Percentiles rank a stretch among this genome's conserved stretches.
Conservation (phyloP, 2,797 vertebrate genomes). For the Borostomias antarcticus region DNA sequence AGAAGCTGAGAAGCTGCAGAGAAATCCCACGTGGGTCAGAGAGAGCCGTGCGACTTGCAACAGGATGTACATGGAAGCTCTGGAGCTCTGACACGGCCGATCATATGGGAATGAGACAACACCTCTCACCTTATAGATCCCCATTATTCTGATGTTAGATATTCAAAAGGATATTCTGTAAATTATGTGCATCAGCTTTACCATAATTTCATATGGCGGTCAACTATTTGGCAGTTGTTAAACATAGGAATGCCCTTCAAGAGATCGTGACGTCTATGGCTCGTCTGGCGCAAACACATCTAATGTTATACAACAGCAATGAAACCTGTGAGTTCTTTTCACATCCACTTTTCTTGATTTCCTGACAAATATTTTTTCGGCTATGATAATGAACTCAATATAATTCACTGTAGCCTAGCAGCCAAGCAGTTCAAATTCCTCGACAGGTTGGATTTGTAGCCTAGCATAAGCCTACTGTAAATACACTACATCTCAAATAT, state of each 20-base stretch:
- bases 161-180: conserved; percentile 50
- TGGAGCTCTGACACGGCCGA: conserved; percentile 62
- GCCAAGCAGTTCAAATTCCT: too few relatives aligned
- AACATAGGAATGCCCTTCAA: conserved; percentile 1
- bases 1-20: conserved; percentile 63
- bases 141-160: conserved; percentile 58
- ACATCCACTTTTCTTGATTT: neutral
- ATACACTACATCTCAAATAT: too few relatives aligned
- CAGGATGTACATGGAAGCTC: conserved; percentile 2
- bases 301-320: too few relatives aligned
- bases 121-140: conserved; percentile 67
- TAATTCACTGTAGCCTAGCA: too few relatives aligned
- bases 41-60: conserved; percentile 38
- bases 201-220: conserved; percentile 19
- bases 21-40: conserved; percentile 79
- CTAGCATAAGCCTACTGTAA: too few relatives aligned
- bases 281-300: too few relatives aligned
- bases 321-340: neutral
- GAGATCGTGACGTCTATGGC: too few relatives aligned
- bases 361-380: too few relatives aligned
- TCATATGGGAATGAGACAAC: conserved; percentile 77
- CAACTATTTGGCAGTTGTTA: conserved; percentile 32
- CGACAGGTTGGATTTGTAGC: too few relatives aligned
- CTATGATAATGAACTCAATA: too few relatives aligned
- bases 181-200: conserved; percentile 40